Evolutionary conservation across 2,888 invertebrate species (phyloP).

Genomic region (Drosophila flavopinicola): DNA sequence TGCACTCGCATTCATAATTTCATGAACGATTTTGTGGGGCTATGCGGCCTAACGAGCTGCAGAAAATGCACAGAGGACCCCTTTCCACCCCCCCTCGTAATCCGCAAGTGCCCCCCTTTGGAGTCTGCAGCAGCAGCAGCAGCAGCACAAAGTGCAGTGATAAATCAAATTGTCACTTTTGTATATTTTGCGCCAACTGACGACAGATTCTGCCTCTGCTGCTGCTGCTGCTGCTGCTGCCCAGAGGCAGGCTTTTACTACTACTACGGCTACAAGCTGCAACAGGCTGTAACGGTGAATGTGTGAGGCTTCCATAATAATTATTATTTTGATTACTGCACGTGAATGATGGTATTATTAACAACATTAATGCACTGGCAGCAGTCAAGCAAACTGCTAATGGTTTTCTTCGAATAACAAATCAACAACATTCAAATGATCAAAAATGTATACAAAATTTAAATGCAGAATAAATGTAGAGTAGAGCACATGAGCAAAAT

Average conservation of each 20-base stretch:
- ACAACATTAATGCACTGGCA: conserved; percentile 54
- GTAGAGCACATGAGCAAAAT: too few relatives aligned
- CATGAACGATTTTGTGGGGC: conserved; percentile 62
- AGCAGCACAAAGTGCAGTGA: conserved; percentile 79
- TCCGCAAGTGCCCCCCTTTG: too few relatives aligned
- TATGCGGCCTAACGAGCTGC: conserved; percentile 41
- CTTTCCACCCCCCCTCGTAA: neutral
- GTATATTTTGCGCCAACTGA: conserved; percentile 79
- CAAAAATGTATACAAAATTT: too few relatives aligned
- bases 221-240: too few relatives aligned
- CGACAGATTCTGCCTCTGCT: conserved; percentile 36
- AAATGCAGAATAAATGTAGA: too few relatives aligned
- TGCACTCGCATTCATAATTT: conserved; percentile 66
- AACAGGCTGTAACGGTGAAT: conserved; percentile 18
- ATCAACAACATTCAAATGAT: too few relatives aligned
- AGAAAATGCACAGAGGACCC: conserved; percentile 1
- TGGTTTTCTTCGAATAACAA: too few relatives aligned
- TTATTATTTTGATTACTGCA: conserved; percentile 73
- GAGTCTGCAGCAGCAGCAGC: too few relatives aligned
- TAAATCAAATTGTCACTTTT: conserved; percentile 84
- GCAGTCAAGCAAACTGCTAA: conserved; percentile 3
- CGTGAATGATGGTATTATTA: conserved; percentile 72
- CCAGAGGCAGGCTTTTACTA: conserved; percentile 42
- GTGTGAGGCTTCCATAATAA: conserved; percentile 52
- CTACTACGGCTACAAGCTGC: conserved; percentile 18